Base-by-base conservation (phyloP, 1,140 invertebrate species). In the Melipona quadrifasciata region DNA sequence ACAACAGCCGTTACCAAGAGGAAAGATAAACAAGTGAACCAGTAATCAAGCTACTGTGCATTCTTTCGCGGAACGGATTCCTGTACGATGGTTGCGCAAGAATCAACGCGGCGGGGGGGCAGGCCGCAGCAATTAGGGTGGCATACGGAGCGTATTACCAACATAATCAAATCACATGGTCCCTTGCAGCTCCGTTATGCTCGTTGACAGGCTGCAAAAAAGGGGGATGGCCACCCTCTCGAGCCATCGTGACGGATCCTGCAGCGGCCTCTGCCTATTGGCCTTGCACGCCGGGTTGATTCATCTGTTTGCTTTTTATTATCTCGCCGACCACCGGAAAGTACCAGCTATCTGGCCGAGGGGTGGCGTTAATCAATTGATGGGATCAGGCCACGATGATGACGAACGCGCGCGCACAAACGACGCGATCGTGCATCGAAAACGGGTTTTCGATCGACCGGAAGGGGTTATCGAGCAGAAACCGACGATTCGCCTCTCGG, bases 91-190 rank as follows among this genome's bases (percentile, higher is more conserved):
- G 65, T 77, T 65, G 57, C 80, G 64, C 47, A 75, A 79, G 75
- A 39, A 76, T 84, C 77, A 47, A 47, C 39, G 70, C 82, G 12
- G 67, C 57, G 72, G 39, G 65, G 72, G 83, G 72, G 77, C 16
- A 64, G 24, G 78, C 82, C 86, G 65, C 83, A 87, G 71, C 86
- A 89, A 91, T 91, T 90, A 90, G 90, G 89, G 84, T 82, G 81
- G 86, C 87, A 91, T 90, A 91, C 85, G 90, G 86, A 89, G 39
- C 87, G 87, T 87, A 89, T 91, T 91, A 90, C 86, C 78, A 77
- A 85, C 78, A 86, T 91, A 91, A 91, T 91, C 89, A 88, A 90
- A 91, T 91, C 86, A 91, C 82, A 90, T 86, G 89, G 84, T 85
- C 88, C 86, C 89, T 90, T 73, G 82, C 75, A 87, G 88, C 75